Evolutionary conservation across 2,888 invertebrate species (phyloP), one percentile per base, ranked within the genome.

Genomic region (Diaperis boleti): DNA sequence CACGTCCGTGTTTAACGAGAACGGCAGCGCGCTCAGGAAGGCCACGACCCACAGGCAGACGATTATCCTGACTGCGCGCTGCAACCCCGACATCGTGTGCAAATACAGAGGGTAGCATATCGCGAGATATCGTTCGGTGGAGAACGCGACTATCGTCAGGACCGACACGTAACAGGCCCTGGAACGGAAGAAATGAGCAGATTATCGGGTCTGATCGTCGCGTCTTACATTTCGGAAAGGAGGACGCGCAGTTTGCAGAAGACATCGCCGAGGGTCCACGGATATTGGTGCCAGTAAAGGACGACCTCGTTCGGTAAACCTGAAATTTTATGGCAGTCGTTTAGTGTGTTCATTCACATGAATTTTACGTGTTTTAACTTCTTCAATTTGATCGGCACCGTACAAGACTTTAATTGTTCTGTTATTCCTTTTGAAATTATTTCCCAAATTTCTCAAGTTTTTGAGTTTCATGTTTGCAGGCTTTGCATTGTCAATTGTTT

Each of bases 121-220:
- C 22, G 95, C 95, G 69, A 95, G 83, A 83, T 95, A 94, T 37
- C 96, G 86, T 83, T 96, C 96, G 82, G 92, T 88, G 0, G 95
- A 95, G 82, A 96, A 96, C 1, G 94, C 94, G 39, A 95, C 94
- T 71, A 96, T 95, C 15, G 95, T 96, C 76, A 96, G 83, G 45
- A 95, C 93, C 0, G 95, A 95, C 1, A 94, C 94, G 81, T 95
- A 95, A 0, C 94, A 92, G 0, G 94, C 93, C 81, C 94, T 94
- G 83, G 13, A 82, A 84, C 68, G 66, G 17, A 5, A 13, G 17
- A 5, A 14, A 5, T 37, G 14, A 37, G 14, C 37, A 10, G 14
- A 37, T 37, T 3, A 10, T 3, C 33, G 33, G n/a, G 11, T 11
- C 39, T 14, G 6, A 2, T 14, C 20, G 4, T 17, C 20, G 20